Evolutionary conservation across 2,797 vertebrate genomes (phyloP).

Genomic region (Lagodon rhomboides): DNA sequence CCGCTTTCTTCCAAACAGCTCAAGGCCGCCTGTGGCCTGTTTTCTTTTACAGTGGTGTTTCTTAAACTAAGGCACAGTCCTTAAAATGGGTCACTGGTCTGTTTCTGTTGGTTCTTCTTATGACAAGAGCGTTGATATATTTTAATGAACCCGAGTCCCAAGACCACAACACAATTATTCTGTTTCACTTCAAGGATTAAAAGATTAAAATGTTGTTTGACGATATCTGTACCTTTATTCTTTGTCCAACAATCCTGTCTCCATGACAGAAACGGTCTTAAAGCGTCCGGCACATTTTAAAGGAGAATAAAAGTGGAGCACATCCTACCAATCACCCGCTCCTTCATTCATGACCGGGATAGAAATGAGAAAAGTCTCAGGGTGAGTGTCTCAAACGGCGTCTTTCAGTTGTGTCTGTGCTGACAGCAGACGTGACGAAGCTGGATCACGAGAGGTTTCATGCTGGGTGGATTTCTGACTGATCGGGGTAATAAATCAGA

Average conservation of each 20-base stretch:
- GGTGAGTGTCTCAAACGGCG: constrained; percentile 22
- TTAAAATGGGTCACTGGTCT: constrained; percentile 31
- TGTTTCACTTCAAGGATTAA: constrained; percentile 14
- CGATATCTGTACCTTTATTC: neutral
- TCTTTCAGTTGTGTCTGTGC: constrained; percentile 28
- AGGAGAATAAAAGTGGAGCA: neutral
- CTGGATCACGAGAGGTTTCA: constrained; percentile 56
- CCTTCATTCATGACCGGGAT: constrained; percentile 20
- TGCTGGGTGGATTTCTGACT: constrained; percentile 51
- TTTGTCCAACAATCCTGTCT: neutral
- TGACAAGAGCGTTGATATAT: constrained; percentile 13
- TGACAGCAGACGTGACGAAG: constrained; percentile 51
- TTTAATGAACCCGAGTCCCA: constrained; percentile 31
- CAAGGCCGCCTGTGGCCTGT: constrained; percentile 9
- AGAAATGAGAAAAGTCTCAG: constrained; percentile 14
- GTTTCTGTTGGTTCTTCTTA: constrained; percentile 7
- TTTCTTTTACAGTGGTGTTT: neutral
- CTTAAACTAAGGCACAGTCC: neutral
- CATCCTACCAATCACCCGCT: neutral
- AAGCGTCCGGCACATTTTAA: neutral
- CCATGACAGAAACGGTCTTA: constrained; percentile 1
- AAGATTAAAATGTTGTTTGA: constrained; percentile 19
- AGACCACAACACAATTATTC: constrained; percentile 25
- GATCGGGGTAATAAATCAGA: constrained; percentile 63
- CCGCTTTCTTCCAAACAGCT: constrained; percentile 18